Percentiles rank a stretch among this genome's conserved stretches.
Evolutionary conservation across 2,797 vertebrate species (phyloP).

Genomic region (Muraenolepis orangiensis): DNA sequence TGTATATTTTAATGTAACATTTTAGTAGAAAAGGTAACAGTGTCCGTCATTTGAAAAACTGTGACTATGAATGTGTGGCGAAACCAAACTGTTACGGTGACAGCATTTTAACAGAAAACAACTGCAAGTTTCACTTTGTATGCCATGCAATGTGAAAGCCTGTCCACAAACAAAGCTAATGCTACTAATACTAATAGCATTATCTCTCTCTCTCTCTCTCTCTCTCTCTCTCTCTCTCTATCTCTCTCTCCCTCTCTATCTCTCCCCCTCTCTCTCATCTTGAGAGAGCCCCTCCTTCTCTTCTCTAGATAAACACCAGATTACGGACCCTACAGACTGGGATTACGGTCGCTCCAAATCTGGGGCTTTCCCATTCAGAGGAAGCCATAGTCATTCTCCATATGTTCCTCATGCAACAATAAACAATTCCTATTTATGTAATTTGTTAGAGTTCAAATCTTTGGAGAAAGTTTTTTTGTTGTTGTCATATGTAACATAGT

Average conservation of each 20-base stretch:
- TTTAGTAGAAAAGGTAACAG: not conserved
- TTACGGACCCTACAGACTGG: slow-evolving; percentile 55
- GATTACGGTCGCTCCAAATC: slow-evolving; percentile 44
- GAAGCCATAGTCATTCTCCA: too few relatives aligned
- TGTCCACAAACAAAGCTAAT: not conserved
- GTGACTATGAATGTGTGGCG: too few relatives aligned
- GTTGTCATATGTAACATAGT: too few relatives aligned
- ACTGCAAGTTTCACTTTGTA: not conserved
- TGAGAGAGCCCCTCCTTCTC: not conserved
- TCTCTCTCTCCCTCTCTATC: too few relatives aligned
- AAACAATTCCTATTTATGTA: not conserved
- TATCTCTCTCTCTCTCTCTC: not conserved
- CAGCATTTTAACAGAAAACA: not conserved
- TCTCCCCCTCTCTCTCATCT: not conserved
- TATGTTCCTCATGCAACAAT: not conserved
- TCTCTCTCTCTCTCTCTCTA: not conserved
- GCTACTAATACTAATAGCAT: not conserved
- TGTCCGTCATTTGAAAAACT: not conserved
- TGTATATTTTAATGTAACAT: not conserved
- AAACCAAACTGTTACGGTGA: not conserved
- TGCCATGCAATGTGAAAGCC: not conserved
- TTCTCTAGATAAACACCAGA: slow-evolving; percentile 48
- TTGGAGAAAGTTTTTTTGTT: too few relatives aligned
- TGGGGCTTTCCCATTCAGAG: slow-evolving; percentile 9
- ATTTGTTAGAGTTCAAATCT: not conserved